Base-by-base conservation (phyloP, 2,888 invertebrate genomes). In the Hirtodrosophila alboralis region DNA sequence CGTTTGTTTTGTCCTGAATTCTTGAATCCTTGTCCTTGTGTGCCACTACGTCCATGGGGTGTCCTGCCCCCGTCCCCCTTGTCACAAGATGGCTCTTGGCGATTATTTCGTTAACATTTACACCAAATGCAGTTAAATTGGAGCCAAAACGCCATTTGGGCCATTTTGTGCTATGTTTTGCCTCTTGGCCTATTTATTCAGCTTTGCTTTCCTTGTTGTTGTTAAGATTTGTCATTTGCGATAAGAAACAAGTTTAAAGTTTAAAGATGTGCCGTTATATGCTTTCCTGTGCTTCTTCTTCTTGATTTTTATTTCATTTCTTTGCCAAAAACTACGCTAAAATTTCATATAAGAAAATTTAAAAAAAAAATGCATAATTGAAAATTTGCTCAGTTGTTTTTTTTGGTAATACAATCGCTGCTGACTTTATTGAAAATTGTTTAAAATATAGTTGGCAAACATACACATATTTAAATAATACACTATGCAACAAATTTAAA, bases 91-190 rank as follows among this genome's bases (percentile, higher is more conserved):
- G 67, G 73, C 73, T 59, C 56, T 60, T n/a, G 7, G 60, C 58
- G 78, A 78, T 78, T 78, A 75, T 74, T 67, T 75, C 63, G 78
- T 64, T 76, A 63, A 59, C 78, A 70, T 75, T 78, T 78, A 77
- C 75, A 76, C 70, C 67, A 68, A 70, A 56, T 73, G 61, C 76
- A 78, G 58, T 67, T 61, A 75, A 76, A 78, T 73, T 73, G 75
- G 34, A 59, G 56, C 48, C 43, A 45, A n/a, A n/a, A 68, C 59
- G 49, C 41, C 58, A 62, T 69, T 77, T 62, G 41, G 31, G 48
- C 45, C 51, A 67, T 45, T 63, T 68, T 52, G 27, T 49, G 28
- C 44, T 41, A 44, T 53, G 60, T 60, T 64, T n/a, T 48, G 57
- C 30, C 56, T 49, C 38, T 75, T 64, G 58, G 71, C 77, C 68